Evolutionary conservation across 64 coral and sea anemone genomes (phyloP).

Genomic region (Astreopora myriophthalma): DNA sequence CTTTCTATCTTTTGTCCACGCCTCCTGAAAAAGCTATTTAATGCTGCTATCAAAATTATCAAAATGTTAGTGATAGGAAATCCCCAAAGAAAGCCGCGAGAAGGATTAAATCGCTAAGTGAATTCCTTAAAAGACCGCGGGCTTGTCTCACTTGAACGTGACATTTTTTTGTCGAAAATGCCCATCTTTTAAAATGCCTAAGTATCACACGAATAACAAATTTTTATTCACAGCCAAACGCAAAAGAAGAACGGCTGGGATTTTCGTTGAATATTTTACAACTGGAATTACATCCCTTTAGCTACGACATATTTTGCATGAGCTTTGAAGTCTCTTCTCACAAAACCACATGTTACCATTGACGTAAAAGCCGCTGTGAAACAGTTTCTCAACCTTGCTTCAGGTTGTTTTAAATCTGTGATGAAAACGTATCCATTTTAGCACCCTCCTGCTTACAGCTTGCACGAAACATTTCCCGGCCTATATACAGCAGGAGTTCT

Average conservation of each 20-base stretch:
- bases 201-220: background rate
- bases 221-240: too few relatives aligned
- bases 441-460: background rate
- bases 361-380: background rate
- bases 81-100: background rate
- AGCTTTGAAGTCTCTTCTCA: too few relatives aligned
- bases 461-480: background rate
- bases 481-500: background rate
- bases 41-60: background rate
- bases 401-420: background rate
- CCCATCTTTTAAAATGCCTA: background rate
- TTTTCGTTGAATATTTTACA: too few relatives aligned
- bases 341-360: background rate
- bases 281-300: too few relatives aligned
- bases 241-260: too few relatives aligned
- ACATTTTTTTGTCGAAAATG: background rate
- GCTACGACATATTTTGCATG: too few relatives aligned
- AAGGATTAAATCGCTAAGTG: background rate
- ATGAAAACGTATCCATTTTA: background rate
- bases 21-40: background rate
- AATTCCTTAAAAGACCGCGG: background rate
- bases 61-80: background rate
- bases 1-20: too few relatives aligned
- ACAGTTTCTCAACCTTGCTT: background rate
- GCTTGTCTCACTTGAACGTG: background rate